Evolutionary conservation across 2,888 invertebrate genomes (phyloP).

Genomic region (Chymomyza fuscimana): DNA sequence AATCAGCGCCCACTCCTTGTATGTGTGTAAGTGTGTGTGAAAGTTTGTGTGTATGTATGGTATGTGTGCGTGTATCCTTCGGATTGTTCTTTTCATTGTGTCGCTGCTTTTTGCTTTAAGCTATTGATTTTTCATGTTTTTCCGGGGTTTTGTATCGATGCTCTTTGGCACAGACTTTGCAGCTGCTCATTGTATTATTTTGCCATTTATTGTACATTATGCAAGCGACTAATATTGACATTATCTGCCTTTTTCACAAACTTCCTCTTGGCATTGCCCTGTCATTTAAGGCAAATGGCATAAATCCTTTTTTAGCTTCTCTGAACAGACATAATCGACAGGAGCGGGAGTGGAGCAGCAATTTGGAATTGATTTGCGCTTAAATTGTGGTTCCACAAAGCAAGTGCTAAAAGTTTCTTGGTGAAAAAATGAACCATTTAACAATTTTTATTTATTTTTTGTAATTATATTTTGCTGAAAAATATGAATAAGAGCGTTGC

Average conservation of each 20-base stretch:
- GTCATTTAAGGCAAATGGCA: slow-evolving; percentile 26
- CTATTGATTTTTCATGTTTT: slow-evolving; percentile 62
- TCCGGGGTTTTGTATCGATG: neutral
- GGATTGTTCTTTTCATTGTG: slow-evolving; percentile 37
- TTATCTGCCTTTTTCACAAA: slow-evolving; percentile 60
- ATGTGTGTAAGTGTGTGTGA: slow-evolving; percentile 19
- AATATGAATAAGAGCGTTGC: too few relatives aligned
- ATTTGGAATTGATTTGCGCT: neutral
- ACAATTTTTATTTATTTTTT: neutral
- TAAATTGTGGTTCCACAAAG: neutral
- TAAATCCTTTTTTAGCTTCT: slow-evolving; percentile 48
- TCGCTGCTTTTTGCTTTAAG: slow-evolving; percentile 26
- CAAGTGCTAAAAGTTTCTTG: neutral
- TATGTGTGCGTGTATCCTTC: slow-evolving; percentile 13
- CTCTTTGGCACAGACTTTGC: slow-evolving; percentile 6
- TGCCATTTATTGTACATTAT: slow-evolving; percentile 75
- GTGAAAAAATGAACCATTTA: neutral
- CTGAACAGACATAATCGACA: neutral
- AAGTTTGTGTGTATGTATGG: neutral
- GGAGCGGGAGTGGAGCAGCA: neutral
- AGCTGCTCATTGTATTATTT: slow-evolving; percentile 62
- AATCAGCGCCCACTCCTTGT: slow-evolving; percentile 19
- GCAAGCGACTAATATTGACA: slow-evolving; percentile 77
- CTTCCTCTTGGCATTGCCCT: slow-evolving; percentile 35
- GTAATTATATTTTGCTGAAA: neutral